phyloP scores from a whole-genome alignment of 2,113 vertebrate genomes.

The Pionites leucogaster region DNA sequence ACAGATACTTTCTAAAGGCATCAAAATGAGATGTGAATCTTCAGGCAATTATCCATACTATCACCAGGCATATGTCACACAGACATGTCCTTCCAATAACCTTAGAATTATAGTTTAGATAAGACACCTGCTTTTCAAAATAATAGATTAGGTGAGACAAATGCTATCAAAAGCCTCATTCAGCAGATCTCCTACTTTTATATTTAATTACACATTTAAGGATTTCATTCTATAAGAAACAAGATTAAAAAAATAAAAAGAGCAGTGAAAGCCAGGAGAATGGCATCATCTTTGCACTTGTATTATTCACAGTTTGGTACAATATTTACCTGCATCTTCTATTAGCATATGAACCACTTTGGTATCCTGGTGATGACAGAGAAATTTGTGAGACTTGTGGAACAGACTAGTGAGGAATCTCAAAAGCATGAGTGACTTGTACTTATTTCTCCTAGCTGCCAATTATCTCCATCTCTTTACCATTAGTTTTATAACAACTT shows the following conservation, averaged over 20 bases:
- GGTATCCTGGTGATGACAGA: background rate
- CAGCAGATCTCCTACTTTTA: background rate
- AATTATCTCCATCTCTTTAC: background rate
- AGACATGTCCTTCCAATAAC: background rate
- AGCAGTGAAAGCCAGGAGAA: background rate
- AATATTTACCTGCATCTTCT: background rate
- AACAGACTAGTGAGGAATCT: background rate
- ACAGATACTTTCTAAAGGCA: background rate
- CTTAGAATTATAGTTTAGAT: background rate
- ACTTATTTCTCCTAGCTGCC: background rate
- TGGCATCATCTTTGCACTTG: background rate
- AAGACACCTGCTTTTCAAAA: background rate
- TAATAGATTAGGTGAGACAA: background rate
- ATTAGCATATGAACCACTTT: background rate
- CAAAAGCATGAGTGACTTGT: background rate
- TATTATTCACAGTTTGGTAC: background rate
- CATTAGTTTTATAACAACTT: background rate
- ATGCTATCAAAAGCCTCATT: background rate
- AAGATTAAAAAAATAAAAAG: rapidly evolving
- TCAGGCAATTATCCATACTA: background rate
- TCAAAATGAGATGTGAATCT: background rate
- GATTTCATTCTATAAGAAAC: background rate
- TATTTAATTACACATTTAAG: background rate
- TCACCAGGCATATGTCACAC: background rate
- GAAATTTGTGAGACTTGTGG: background rate